Percentiles rank a stretch among this genome's conserved stretches.
phyloP scores from a whole-genome alignment of 2,888 invertebrate species.

The Pheosia gnoma region DNA sequence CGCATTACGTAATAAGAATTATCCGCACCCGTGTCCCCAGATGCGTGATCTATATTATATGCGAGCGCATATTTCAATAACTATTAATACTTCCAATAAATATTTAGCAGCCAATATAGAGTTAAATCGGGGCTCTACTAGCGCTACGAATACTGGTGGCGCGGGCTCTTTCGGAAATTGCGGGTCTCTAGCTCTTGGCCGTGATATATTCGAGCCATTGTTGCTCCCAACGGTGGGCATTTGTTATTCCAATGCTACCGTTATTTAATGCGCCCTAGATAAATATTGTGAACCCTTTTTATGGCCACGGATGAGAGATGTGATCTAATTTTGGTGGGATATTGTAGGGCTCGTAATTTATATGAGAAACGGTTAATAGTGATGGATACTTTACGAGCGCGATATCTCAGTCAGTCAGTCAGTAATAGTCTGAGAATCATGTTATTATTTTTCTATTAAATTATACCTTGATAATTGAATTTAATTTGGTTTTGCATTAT shows the following conservation, averaged over 20 bases:
- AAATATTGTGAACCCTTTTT: constrained; percentile 67
- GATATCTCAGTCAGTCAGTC: too few relatives aligned
- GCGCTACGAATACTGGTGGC: constrained; percentile 36
- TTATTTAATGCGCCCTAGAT: constrained; percentile 66
- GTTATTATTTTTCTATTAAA: too few relatives aligned
- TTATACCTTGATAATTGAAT: too few relatives aligned
- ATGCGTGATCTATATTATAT: constrained; percentile 23
- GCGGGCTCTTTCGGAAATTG: constrained; percentile 52
- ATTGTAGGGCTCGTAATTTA: constrained; percentile 36
- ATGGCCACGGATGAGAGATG: constrained; percentile 47
- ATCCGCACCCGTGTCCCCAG: constrained; percentile 11
- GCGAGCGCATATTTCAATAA: constrained; percentile 30
- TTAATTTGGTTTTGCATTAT: too few relatives aligned
- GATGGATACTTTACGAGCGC: neutral
- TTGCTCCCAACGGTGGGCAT: constrained; percentile 58
- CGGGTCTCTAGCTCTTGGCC: constrained; percentile 45
- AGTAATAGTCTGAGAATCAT: too few relatives aligned
- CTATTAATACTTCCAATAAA: constrained; percentile 42
- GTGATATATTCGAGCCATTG: constrained; percentile 62
- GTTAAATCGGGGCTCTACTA: constrained; percentile 38
- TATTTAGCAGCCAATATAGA: constrained; percentile 41
- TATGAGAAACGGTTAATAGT: neutral
- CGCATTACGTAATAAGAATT: neutral
- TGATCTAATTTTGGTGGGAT: constrained; percentile 53
- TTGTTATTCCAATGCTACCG: constrained; percentile 65